Base-by-base conservation (phyloP, 2,797 vertebrate genomes). In the Halcyon chelicuti region DNA sequence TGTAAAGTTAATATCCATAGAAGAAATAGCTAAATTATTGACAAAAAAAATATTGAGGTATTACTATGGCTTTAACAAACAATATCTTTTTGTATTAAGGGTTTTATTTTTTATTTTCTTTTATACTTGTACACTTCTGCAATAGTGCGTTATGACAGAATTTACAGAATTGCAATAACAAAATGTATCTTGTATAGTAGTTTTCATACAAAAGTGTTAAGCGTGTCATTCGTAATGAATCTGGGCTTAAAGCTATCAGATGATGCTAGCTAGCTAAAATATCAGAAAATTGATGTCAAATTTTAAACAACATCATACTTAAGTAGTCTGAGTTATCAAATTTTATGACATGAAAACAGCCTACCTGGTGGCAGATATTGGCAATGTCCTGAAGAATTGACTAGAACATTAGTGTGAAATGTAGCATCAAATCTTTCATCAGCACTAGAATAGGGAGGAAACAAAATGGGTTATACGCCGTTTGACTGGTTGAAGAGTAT, bases 391-490 rank as follows among this genome's bases (percentile, higher is more conserved):
- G 98, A 98, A 25, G 98, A 98, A 92, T 98, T 98, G 92, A 99
- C 99, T 95, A 99, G 66, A 94, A 99, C 98, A 9, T 99, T 99
- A 93, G 99, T 99, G 90, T 98, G 99, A 97, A 99, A 99, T 4
- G 99, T 99, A 58, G 99, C 99, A 86, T 99, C 99, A 82, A 99
- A 99, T 47, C 98, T 98, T 95, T 99, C 99, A 70, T 99, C 99
- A 37, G 99, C 99, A 95, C 99, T 99, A 88, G 77, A 97, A 95
- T 2, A 78, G 86, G 33, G 55, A 67, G 68, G 74, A 93, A 94
- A 51, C 35, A 93, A 75, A 80, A 70, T 49, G 29, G 28, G 57
- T 93, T 87, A 88, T 49, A 54, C 35, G 15, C 10, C 86, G 14
- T 73, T 66, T 62, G 26, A 61, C 44, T 68, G 72, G 37, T 73